These are phyloP conservation scores for Drosophila takahashii DNA, from an alignment of 1,140 invertebrate genomes.

Conservation along the genomic window DNA sequence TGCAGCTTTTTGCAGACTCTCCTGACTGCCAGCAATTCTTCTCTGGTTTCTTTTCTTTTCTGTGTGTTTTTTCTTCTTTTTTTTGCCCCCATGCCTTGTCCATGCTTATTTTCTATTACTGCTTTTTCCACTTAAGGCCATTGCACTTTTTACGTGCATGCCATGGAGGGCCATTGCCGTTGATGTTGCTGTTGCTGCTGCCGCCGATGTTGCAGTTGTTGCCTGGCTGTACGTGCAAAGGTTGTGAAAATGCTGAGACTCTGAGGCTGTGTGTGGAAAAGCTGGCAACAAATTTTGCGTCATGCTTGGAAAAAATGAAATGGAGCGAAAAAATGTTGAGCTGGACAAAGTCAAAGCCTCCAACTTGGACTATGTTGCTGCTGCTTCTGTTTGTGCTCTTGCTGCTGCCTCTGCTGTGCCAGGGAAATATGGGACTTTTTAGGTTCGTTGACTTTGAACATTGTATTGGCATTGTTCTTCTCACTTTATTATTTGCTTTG, in stretches of 20 bases:
- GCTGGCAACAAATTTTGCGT: constrained; percentile 83
- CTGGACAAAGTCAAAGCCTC: constrained; percentile 75
- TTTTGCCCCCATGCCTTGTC: constrained; percentile 57
- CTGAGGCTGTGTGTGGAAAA: constrained; percentile 64
- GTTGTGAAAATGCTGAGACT: constrained; percentile 80
- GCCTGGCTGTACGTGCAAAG: constrained; percentile 77
- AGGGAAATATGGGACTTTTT: constrained; percentile 82
- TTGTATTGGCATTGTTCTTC: constrained; percentile 83
- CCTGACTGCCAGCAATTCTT: constrained; percentile 53
- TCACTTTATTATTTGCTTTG: constrained; percentile 83
- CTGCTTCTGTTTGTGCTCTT: constrained; percentile 13
- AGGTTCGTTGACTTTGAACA: constrained; percentile 81
- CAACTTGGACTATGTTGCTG: constrained; percentile 42
- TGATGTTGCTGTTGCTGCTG: constrained; percentile 41
- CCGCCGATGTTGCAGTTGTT: constrained; percentile 6
- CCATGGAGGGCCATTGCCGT: constrained; percentile 82
- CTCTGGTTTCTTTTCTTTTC: constrained; percentile 40
- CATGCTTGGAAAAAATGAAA: constrained; percentile 83
- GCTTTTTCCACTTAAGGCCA: constrained; percentile 83
- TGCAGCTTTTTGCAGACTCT: constrained; percentile 64
- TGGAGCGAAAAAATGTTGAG: constrained; percentile 82
- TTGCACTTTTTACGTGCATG: constrained; percentile 83
- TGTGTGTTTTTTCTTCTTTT: constrained; percentile 49
- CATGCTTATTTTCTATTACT: constrained; percentile 83
- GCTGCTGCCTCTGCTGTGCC: constrained; percentile 49